These are phyloP conservation scores for Eremophila alpestris DNA, from an alignment of 2,797 vertebrate genomes.

Conservation along the genomic window DNA sequence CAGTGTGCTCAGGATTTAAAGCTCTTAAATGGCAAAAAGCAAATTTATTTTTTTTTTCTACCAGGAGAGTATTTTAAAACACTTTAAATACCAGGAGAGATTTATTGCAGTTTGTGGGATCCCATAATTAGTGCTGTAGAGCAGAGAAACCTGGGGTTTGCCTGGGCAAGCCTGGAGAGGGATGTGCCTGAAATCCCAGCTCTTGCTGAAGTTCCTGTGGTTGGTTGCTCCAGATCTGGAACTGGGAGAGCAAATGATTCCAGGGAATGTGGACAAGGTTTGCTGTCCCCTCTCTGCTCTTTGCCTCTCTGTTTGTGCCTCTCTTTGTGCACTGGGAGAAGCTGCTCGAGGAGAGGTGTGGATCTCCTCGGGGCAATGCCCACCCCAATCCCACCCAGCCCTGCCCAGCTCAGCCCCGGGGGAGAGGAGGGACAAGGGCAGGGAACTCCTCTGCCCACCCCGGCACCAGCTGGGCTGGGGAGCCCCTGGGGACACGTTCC, in stretches of 20 bases:
- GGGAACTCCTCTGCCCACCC: not conserved
- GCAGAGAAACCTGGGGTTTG: not conserved
- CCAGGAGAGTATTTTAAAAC: not conserved
- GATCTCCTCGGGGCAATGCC: rapidly evolving
- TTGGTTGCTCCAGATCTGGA: not conserved
- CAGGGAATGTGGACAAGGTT: rapidly evolving
- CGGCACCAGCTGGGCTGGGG: rapidly evolving
- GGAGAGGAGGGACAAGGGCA: not conserved
- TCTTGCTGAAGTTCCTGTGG: rapidly evolving
- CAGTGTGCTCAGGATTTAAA: not conserved
- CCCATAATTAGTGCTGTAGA: not conserved
- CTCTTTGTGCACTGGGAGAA: not conserved
- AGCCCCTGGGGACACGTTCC: rapidly evolving
- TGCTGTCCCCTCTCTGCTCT: not conserved
- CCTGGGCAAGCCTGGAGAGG: not conserved
- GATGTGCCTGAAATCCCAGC: not conserved
- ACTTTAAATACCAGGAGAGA: not conserved
- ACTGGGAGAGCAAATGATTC: not conserved
- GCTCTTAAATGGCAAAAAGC: conserved; percentile 17
- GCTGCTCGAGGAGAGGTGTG: not conserved
- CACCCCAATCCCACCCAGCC: not conserved
- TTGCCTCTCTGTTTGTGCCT: not conserved
- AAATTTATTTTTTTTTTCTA: not conserved
- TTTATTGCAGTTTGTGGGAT: not conserved
- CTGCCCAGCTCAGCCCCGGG: not conserved